Percentiles rank a stretch among this genome's conserved stretches.
Conservation (phyloP, 2,888 invertebrate genomes). For the Malachius bipustulatus region DNA sequence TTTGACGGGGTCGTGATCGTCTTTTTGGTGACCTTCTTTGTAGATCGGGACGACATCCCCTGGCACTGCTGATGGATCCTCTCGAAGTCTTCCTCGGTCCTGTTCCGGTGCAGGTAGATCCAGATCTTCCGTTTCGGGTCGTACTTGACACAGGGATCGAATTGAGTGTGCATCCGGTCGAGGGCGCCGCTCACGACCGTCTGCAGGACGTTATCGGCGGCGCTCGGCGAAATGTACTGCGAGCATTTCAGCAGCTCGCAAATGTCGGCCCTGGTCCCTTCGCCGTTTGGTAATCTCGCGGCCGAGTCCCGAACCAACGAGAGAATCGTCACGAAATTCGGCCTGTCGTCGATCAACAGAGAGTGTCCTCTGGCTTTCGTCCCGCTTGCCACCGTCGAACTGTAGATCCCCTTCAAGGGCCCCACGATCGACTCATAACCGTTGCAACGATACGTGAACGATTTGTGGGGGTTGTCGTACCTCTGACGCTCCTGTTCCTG, state of each 20-base stretch:
- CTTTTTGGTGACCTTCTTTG: conserved; percentile 35
- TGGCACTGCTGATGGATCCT: conserved; percentile 56
- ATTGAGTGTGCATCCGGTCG: conserved; percentile 79
- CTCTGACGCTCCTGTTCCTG: conserved; percentile 69
- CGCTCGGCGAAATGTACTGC: conserved; percentile 45
- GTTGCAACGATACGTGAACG: conserved; percentile 82
- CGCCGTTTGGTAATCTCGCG: conserved; percentile 86
- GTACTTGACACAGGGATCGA: conserved; percentile 88
- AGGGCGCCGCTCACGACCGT: conserved; percentile 82
- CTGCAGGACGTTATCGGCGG: conserved; percentile 55
- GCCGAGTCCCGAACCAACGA: conserved; percentile 89
- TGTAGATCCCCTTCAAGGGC: conserved; percentile 54
- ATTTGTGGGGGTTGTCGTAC: conserved; percentile 81
- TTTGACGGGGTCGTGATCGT: conserved; percentile 30
- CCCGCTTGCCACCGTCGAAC: conserved; percentile 45
- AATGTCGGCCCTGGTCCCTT: conserved; percentile 84
- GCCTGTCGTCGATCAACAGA: conserved; percentile 67
- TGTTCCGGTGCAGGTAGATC: conserved; percentile 85
- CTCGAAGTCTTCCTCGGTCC: conserved; percentile 48
- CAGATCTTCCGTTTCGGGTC: conserved; percentile 85
- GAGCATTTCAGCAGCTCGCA: conserved; percentile 68
- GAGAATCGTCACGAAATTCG: conserved; percentile 81
- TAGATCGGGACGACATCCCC: conserved; percentile 45
- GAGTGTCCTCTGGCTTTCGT: conserved; percentile 70
- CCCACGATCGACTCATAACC: conserved; percentile 77